Conservation (phyloP, 2,113 vertebrate genomes). For the Oostethus manadensis region DNA sequence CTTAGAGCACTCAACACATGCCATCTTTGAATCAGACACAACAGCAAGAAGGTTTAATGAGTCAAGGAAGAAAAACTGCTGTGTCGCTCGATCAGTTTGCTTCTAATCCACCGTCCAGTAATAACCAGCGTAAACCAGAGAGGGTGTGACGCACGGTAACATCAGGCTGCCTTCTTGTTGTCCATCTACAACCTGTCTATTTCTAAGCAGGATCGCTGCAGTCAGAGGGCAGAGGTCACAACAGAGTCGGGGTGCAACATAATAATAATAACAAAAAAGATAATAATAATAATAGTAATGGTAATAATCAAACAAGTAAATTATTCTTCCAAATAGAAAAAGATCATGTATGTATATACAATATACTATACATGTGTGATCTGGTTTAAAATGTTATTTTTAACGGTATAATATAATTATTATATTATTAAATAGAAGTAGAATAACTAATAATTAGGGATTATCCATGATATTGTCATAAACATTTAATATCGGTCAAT, state of each 20-base stretch:
- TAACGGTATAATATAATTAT: too few relatives aligned
- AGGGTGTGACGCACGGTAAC: slow-evolving; percentile 54
- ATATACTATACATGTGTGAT: too few relatives aligned
- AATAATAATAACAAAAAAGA: too few relatives aligned
- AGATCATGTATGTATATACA: too few relatives aligned
- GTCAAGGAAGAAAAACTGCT: slow-evolving; percentile 31
- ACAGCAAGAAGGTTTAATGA: slow-evolving; percentile 30
- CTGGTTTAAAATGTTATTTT: too few relatives aligned
- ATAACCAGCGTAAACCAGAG: slow-evolving; percentile 48
- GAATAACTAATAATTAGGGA: too few relatives aligned
- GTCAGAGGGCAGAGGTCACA: slow-evolving; percentile 30
- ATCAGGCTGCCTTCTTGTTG: slow-evolving; percentile 34
- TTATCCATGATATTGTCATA: too few relatives aligned
- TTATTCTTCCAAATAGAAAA: too few relatives aligned
- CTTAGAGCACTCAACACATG: slow-evolving; percentile 30
- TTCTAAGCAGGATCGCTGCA: slow-evolving; percentile 34
- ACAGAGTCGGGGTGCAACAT: slow-evolving; percentile 24
- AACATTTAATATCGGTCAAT: too few relatives aligned
- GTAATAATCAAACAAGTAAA: too few relatives aligned
- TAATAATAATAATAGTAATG: too few relatives aligned
- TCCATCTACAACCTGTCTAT: slow-evolving; percentile 38
- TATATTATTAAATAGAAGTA: too few relatives aligned
- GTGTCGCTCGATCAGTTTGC: slow-evolving; percentile 34
- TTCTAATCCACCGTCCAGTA: slow-evolving; percentile 54
- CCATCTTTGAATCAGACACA: slow-evolving; percentile 23